phyloP scores from a whole-genome alignment of 2,888 invertebrate species.

The Colostygia pectinataria region DNA sequence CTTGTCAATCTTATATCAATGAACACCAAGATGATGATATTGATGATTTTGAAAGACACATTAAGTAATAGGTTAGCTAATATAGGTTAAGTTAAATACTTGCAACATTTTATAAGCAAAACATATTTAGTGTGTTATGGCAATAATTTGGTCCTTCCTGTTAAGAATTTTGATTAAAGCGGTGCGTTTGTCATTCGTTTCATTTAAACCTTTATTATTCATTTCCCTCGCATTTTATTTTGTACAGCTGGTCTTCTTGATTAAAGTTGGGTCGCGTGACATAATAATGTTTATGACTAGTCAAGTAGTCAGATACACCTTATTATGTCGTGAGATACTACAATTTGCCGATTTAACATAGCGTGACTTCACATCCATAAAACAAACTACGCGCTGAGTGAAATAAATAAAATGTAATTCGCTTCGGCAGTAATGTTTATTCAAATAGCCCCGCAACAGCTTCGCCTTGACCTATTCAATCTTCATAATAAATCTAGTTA shows the following conservation, averaged over 20 bases:
- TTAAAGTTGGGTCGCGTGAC: constrained; percentile 21
- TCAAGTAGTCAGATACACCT: constrained; percentile 11
- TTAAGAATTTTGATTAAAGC: too few relatives aligned
- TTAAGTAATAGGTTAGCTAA: too few relatives aligned
- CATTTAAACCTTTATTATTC: too few relatives aligned
- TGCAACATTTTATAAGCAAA: too few relatives aligned
- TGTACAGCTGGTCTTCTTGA: too few relatives aligned
- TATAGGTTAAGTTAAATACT: too few relatives aligned
- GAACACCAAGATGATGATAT: too few relatives aligned
- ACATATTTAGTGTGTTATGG: too few relatives aligned
- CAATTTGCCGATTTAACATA: constrained; percentile 22
- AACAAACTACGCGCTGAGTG: constrained; percentile 7
- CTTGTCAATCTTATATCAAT: too few relatives aligned
- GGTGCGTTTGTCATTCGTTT: too few relatives aligned
- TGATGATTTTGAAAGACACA: too few relatives aligned
- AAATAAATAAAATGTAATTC: constrained; percentile 20
- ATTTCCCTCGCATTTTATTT: not conserved
- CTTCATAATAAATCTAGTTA: not conserved
- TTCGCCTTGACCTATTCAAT: constrained; percentile 6
- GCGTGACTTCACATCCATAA: constrained; percentile 19
- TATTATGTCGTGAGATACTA: constrained; percentile 26
- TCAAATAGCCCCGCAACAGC: not conserved
- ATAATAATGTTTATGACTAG: constrained; percentile 5
- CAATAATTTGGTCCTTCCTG: too few relatives aligned
- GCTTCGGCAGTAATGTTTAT: constrained; percentile 7